Base-by-base conservation (phyloP, 2,113 vertebrate genomes). In the Ceyx cyanopectus region DNA sequence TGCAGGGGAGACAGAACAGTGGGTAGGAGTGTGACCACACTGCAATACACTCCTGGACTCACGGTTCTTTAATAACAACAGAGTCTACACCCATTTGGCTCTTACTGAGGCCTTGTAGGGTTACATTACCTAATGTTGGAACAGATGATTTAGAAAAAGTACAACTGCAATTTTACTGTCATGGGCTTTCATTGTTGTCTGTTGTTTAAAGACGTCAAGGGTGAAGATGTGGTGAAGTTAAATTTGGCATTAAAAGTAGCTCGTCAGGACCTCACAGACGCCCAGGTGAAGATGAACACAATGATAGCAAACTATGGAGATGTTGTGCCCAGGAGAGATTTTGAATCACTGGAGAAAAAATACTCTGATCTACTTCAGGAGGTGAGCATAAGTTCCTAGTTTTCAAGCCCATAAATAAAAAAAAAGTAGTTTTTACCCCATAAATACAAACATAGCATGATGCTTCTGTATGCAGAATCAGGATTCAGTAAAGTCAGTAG, bases 251-350 rank as follows among this genome's bases (percentile, higher is more conserved):
- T 99, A 40, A 98, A 97, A 69, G 95, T 98, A 57, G 97, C 98
- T 32, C 97, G 94, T 68, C 96, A 95, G 92, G 98, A 99, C 95
- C 97, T 99, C 95, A 97, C 97, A 26, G 97, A 90, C 89, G 95
- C 96, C 9, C 98, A 98, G 95, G 93, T 97, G 95, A 97, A 98
- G 70, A 96, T 99, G 75, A 98, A 96, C 68, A 95, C 77, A 30
- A 92, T 98, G 92, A 97, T 96, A 69, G 98, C 98, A 29, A 98
- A 98, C 56, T 98, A 98, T 37, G 97, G 97, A 87, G 98, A 99
- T 10, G 98, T 98, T 7, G 98, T 99, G 26, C 98, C 98, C 32
- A 98, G 97, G 82, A 97, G 96, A 77, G 96, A 98, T 70, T 99
- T 98, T 95, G 98, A 99, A 63, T 94, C 87, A 24, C 97, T 98